Conservation (phyloP, 1,140 invertebrate species). For the Parapsyche elsis region DNA sequence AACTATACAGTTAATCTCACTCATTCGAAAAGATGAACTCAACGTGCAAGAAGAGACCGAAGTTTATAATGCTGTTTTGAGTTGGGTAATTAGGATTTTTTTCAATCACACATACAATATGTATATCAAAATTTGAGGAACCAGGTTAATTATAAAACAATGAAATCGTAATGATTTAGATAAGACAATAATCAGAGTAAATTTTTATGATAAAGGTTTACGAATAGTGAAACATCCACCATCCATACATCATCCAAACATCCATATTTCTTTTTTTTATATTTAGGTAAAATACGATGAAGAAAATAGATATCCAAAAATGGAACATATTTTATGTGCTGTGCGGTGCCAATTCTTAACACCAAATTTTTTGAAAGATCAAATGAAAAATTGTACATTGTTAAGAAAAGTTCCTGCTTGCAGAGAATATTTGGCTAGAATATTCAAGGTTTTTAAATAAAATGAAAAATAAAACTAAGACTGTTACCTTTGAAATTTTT, state of each 20-base stretch:
- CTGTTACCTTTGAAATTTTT: neutral
- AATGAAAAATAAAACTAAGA: neutral
- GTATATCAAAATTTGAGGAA: too few relatives aligned
- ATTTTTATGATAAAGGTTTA: too few relatives aligned
- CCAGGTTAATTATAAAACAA: too few relatives aligned
- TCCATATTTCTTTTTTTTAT: neutral
- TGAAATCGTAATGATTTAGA: too few relatives aligned
- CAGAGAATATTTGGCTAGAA: slow-evolving; percentile 87
- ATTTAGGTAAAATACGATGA: slow-evolving; percentile 80
- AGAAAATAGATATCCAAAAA: slow-evolving; percentile 82
- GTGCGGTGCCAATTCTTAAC: slow-evolving; percentile 92
- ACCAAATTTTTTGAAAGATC: slow-evolving; percentile 88
- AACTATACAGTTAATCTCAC: slow-evolving; percentile 79
- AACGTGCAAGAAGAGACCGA: slow-evolving; percentile 92
- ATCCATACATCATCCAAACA: too few relatives aligned
- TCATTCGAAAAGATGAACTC: slow-evolving; percentile 87
- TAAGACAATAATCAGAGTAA: too few relatives aligned
- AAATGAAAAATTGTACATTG: slow-evolving; percentile 90
- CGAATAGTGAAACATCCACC: too few relatives aligned
- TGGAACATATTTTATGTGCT: slow-evolving; percentile 87
- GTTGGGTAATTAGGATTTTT: slow-evolving; percentile 73
- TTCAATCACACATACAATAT: too few relatives aligned
- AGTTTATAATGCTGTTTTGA: slow-evolving; percentile 90
- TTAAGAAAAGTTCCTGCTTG: slow-evolving; percentile 90
- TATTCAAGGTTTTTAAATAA: slow-evolving; percentile 86